Conservation (phyloP, 2,113 vertebrate species). For the Felis catus region DNA sequence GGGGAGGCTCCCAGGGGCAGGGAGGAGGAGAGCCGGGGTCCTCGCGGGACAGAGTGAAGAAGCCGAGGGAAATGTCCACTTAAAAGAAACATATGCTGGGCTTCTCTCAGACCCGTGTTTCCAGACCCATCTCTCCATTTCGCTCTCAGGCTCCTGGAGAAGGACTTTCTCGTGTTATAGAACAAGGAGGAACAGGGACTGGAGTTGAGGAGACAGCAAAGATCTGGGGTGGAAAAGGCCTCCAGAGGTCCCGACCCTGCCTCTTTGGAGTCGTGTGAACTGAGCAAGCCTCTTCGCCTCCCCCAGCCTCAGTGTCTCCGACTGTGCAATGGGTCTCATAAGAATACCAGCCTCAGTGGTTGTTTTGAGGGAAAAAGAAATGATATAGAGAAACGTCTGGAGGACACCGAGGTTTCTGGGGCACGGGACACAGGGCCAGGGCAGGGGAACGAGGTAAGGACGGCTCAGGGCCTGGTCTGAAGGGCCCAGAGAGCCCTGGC, state of each 20-base stretch:
- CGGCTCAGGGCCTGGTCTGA: too few species aligned
- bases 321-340: not conserved
- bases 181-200: not conserved
- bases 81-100: not conserved
- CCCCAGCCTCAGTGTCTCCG: not conserved
- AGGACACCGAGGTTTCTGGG: not conserved
- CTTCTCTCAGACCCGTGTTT: not conserved
- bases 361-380: not conserved
- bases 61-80: not conserved
- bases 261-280: not conserved
- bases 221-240: not conserved
- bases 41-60: not conserved
- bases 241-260: not conserved
- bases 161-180: not conserved
- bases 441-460: not conserved
- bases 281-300: not conserved
- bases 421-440: not conserved
- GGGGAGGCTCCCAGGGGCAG: not conserved
- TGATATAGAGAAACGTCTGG: not conserved
- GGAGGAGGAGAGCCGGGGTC: not conserved
- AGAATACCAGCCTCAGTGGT: not conserved
- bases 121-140: not conserved
- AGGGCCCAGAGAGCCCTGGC: not conserved
- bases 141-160: not conserved
- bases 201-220: not conserved